These are phyloP conservation scores for Sinella curviseta DNA, from an alignment of 1,140 invertebrate species.

Conservation along the genomic window DNA sequence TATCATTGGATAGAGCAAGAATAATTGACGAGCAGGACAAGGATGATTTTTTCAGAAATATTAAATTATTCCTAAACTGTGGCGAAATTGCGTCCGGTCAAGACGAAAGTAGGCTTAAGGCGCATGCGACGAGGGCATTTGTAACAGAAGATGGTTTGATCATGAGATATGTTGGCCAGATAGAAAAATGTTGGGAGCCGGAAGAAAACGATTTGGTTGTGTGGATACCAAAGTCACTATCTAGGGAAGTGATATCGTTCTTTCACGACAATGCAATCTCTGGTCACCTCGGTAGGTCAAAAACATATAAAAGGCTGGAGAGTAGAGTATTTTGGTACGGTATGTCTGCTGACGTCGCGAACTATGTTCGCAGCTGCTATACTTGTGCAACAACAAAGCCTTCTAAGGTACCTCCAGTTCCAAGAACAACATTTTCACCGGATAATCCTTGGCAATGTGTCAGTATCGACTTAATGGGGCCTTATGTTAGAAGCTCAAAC, in stretches of 20 bases:
- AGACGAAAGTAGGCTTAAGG: no score
- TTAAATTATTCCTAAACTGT: no score
- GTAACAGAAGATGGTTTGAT: neutral
- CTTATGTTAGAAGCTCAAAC: constrained; percentile 49
- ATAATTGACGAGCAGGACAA: no score
- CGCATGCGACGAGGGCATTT: neutral
- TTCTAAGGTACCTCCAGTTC: neutral
- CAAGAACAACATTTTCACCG: neutral
- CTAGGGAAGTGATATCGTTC: neutral
- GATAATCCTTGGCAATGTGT: constrained; percentile 44
- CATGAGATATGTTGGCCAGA: neutral
- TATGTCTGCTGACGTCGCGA: constrained; percentile 3
- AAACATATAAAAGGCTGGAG: neutral
- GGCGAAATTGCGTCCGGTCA: no score
- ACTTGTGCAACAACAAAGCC: neutral
- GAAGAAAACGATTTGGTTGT: neutral
- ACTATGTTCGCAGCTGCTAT: constrained; percentile 6
- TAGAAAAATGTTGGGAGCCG: neutral
- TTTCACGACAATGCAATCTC: neutral
- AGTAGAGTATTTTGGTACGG: neutral
- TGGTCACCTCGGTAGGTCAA: neutral
- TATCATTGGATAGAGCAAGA: no score
- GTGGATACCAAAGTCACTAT: neutral
- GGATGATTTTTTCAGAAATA: no score
- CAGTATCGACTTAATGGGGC: constrained; percentile 45